Percentiles rank a stretch among this genome's conserved stretches.
These are phyloP conservation scores for Brachylomia viminalis DNA, from an alignment of 2,888 invertebrate species.

Conservation along the genomic window DNA sequence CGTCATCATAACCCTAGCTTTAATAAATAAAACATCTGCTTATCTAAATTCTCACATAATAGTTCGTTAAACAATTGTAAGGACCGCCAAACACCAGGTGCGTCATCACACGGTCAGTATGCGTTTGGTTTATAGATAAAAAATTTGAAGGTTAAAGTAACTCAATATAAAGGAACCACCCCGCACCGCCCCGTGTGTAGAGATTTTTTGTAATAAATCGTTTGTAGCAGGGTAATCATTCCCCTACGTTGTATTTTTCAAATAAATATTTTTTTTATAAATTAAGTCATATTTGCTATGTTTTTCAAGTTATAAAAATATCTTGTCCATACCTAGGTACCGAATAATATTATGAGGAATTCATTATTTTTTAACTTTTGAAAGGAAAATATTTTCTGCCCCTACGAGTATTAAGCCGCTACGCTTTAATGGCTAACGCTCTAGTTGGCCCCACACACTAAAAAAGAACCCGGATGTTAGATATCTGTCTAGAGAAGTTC, in stretches of 20 bases:
- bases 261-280: neutral
- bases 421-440: neutral
- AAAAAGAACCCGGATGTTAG: neutral
- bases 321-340: neutral
- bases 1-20: neutral
- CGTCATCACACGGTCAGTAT: neutral
- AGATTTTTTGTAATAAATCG: neutral
- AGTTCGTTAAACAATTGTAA: neutral
- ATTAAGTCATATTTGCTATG: neutral
- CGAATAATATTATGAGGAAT: neutral
- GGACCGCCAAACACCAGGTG: neutral
- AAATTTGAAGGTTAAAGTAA: neutral
- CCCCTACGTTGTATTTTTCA: too few relatives aligned
- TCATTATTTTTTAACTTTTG: neutral
- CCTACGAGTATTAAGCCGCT: neutral
- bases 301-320: neutral
- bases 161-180: neutral
- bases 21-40: neutral
- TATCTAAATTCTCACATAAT: neutral
- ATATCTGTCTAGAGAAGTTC: too few relatives aligned
- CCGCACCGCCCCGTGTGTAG: neutral
- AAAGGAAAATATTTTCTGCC: neutral
- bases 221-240: neutral
- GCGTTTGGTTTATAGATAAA: neutral
- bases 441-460: neutral